Evolutionary conservation across 2,888 invertebrate species (phyloP).

Genomic region (Coenonympha arcania): DNA sequence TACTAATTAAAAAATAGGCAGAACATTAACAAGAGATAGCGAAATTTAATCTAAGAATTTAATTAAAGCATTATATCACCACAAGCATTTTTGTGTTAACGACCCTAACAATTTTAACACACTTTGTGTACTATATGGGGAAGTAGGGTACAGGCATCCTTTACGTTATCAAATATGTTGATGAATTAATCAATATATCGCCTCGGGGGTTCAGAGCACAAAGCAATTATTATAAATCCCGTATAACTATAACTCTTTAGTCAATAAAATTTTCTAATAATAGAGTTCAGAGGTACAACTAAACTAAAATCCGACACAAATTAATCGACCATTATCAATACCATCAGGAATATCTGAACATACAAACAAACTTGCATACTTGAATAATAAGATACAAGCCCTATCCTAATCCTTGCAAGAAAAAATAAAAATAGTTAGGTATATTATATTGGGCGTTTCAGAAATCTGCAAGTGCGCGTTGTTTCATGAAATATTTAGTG

Average conservation of each 20-base stretch:
- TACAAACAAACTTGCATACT: no score
- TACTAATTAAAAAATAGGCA: conserved; percentile 9
- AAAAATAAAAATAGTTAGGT: neutral
- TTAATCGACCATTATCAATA: no score
- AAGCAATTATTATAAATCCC: no score
- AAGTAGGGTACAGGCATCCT: conserved; percentile 23
- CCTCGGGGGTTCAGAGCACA: no score
- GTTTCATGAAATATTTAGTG: conserved; percentile 25
- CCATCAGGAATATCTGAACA: no score
- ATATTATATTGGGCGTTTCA: neutral
- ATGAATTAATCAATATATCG: conserved; percentile 25
- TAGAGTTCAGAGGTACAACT: no score
- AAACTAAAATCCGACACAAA: no score
- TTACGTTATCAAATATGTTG: conserved; percentile 23
- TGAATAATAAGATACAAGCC: no score
- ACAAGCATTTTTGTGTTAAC: conserved; percentile 22
- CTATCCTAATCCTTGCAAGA: no score
- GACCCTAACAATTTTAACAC: conserved; percentile 26
- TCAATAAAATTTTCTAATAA: no score
- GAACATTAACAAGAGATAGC: conserved; percentile 18
- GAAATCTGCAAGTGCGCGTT: neutral
- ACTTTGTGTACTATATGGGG: conserved; percentile 24
- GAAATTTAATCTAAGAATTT: conserved; percentile 26
- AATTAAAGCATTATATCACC: conserved; percentile 25
- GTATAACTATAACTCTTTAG: no score